phyloP scores from a whole-genome alignment of 2,888 invertebrate species.

The Lordiphosa andalusiaca region DNA sequence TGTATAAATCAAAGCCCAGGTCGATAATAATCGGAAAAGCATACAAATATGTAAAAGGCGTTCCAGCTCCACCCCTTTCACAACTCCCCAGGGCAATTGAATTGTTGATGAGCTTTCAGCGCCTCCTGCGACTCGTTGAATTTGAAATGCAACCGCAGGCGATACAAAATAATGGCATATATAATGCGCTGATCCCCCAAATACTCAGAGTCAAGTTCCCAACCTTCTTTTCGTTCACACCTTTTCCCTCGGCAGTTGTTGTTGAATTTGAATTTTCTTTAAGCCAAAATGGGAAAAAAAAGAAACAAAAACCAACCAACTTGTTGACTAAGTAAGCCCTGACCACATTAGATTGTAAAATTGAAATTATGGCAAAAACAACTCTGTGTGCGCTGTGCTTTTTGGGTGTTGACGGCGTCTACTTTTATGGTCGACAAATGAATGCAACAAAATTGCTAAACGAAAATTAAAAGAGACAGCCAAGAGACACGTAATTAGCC shows the following conservation, averaged over 20 bases:
- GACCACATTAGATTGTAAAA: slow-evolving; percentile 38
- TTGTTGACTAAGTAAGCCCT: slow-evolving; percentile 52
- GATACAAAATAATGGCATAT: slow-evolving; percentile 65
- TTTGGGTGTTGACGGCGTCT: slow-evolving; percentile 59
- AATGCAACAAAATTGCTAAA: slow-evolving; percentile 65
- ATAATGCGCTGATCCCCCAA: slow-evolving; percentile 49
- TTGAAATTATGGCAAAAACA: slow-evolving; percentile 64
- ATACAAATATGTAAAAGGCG: slow-evolving; percentile 42
- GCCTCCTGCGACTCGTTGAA: slow-evolving; percentile 63
- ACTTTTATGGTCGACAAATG: slow-evolving; percentile 73
- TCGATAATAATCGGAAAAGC: slow-evolving; percentile 48
- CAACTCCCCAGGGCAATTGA: slow-evolving; percentile 60
- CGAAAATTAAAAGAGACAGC: slow-evolving; percentile 71
- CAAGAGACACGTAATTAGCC: slow-evolving; percentile 68
- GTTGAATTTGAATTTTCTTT: slow-evolving; percentile 66
- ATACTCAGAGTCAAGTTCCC: slow-evolving; percentile 18
- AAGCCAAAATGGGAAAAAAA: too few species aligned
- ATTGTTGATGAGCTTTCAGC: slow-evolving; percentile 69
- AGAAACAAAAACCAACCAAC: slow-evolving; percentile 27
- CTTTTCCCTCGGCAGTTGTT: slow-evolving; percentile 56
- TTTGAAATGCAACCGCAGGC: slow-evolving; percentile 66
- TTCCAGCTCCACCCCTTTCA: neutral
- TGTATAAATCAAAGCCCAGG: slow-evolving; percentile 34
- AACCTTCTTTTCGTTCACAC: neutral
- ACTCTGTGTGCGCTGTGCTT: slow-evolving; percentile 44